phyloP scores from a whole-genome alignment of 1,140 invertebrate genomes.

The Grapholita molesta region DNA sequence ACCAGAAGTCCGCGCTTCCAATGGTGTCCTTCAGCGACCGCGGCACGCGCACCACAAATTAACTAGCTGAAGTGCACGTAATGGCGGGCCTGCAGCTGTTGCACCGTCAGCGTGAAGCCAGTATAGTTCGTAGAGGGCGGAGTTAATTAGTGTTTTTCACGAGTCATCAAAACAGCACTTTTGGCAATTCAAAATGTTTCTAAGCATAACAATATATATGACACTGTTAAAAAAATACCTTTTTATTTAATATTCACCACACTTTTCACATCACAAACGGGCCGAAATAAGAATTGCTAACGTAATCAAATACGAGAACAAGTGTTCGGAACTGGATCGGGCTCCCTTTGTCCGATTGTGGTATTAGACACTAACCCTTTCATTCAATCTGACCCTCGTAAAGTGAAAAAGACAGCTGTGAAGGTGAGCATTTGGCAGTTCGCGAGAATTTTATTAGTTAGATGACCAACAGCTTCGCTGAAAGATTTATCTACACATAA shows the following conservation, averaged over 20 bases:
- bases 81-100: too few relatives aligned
- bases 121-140: too few relatives aligned
- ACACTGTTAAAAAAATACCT: background rate
- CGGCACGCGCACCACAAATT: too few relatives aligned
- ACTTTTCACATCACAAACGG: background rate
- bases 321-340: background rate
- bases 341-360: background rate
- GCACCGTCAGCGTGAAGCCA: too few relatives aligned
- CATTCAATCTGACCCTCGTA: background rate
- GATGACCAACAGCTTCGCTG: background rate
- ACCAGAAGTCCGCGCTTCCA: too few relatives aligned
- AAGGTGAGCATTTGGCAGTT: background rate
- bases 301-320: background rate
- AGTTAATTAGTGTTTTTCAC: too few relatives aligned
- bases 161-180: too few relatives aligned
- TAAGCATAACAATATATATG: too few relatives aligned
- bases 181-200: too few relatives aligned
- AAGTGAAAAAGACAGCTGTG: background rate
- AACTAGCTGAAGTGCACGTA: too few relatives aligned
- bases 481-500: background rate
- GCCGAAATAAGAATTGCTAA: background rate
- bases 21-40: too few relatives aligned
- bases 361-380: slow-evolving; percentile 2
- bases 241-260: background rate
- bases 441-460: background rate